Percentiles rank a stretch among this genome's conserved stretches.
These are phyloP conservation scores for Achatina immaculata DNA, from an alignment of 1,140 invertebrate species.

Conservation along the genomic window DNA sequence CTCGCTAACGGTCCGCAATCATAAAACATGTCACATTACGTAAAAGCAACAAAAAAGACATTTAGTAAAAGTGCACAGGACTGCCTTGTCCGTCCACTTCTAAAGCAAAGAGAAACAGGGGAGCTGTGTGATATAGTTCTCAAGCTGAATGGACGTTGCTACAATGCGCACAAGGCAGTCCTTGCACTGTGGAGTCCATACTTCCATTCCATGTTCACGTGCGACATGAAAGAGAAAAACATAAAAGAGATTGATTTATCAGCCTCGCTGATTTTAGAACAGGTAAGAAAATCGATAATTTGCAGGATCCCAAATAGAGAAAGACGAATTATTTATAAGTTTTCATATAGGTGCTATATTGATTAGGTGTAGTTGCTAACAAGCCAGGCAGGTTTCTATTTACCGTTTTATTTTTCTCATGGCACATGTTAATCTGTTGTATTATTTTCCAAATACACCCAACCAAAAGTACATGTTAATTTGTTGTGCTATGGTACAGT, in stretches of 20 bases:
- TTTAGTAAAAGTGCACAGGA: conserved; percentile 62
- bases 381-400: too few relatives aligned
- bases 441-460: too few relatives aligned
- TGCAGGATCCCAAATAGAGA: too few relatives aligned
- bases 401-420: too few relatives aligned
- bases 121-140: conserved; percentile 67
- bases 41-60: conserved; percentile 61
- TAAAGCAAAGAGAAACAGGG: conserved; percentile 64
- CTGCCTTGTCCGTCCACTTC: conserved; percentile 59
- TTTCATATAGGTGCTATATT: too few relatives aligned
- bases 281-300: conserved; percentile 10
- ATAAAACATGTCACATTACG: conserved; percentile 62
- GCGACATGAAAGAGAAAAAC: conserved; percentile 72
- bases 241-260: conserved; percentile 79
- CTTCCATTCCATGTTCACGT: conserved; percentile 69
- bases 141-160: conserved; percentile 56
- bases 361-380: too few relatives aligned
- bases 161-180: conserved; percentile 62
- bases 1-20: background rate
- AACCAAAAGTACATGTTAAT: too few relatives aligned
- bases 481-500: too few relatives aligned
- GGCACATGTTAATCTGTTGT: too few relatives aligned
- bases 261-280: conserved; percentile 60
- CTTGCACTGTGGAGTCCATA: conserved; percentile 67
- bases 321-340: too few relatives aligned